Percentiles rank a stretch among this genome's conserved stretches.
Conservation (phyloP, 2,797 vertebrate species). For the Paratrypauchen microcephalus region DNA sequence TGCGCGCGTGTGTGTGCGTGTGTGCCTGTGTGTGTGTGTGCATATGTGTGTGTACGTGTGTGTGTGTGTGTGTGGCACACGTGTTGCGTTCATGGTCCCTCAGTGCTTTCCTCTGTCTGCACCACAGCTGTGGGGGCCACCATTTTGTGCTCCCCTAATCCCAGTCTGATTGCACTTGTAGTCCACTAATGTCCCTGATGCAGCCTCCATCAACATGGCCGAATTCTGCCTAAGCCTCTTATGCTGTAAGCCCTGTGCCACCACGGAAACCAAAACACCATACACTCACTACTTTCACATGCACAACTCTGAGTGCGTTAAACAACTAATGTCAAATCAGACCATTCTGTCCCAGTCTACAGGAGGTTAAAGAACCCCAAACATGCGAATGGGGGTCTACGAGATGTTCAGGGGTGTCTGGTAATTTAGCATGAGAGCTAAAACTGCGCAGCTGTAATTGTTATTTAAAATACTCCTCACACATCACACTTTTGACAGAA, state of each 20-base stretch:
- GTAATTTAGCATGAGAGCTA: too few relatives aligned
- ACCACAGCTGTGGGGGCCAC: constrained; percentile 53
- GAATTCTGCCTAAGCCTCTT: constrained; percentile 80
- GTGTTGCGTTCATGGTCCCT: not conserved
- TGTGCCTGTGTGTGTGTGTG: too few relatives aligned
- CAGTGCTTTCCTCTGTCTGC: not conserved
- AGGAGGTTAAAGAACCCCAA: too few relatives aligned
- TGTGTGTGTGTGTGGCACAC: not conserved
- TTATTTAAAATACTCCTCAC: too few relatives aligned
- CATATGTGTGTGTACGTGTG: too few relatives aligned
- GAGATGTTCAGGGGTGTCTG: too few relatives aligned
- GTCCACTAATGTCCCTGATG: constrained; percentile 50
- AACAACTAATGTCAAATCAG: constrained; percentile 1
- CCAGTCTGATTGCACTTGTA: constrained; percentile 73
- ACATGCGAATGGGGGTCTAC: too few relatives aligned
- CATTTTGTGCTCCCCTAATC: constrained; percentile 79
- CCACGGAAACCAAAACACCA: constrained; percentile 70
- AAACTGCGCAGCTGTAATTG: too few relatives aligned
- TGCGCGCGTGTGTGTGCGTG: too few relatives aligned
- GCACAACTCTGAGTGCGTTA: not conserved
- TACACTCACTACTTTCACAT: constrained; percentile 39
- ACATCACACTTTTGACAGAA: too few relatives aligned
- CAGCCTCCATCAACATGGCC: constrained; percentile 69
- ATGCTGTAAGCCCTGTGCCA: constrained; percentile 71
- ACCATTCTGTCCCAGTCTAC: not conserved